These are phyloP conservation scores for Antedon bifida DNA, from an alignment of 35 echinoderm and acorn worm species.

Conservation along the genomic window DNA sequence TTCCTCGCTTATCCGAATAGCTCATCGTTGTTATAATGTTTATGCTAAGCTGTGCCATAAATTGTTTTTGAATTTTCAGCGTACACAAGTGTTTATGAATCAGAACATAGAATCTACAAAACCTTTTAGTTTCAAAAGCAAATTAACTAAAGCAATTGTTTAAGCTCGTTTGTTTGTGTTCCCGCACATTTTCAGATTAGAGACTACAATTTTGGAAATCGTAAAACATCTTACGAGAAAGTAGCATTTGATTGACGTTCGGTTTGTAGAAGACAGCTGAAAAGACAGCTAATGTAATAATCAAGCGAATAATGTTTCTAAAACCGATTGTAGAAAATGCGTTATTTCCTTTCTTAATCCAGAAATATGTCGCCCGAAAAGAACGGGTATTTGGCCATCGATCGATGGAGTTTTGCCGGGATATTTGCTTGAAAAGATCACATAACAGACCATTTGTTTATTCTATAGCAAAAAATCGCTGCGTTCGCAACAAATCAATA, in stretches of 20 bases:
- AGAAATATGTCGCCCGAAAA: no score
- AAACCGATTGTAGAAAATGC: not conserved
- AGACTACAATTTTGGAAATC: not conserved
- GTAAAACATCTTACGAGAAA: not conserved
- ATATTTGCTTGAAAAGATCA: no score
- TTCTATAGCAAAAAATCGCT: no score
- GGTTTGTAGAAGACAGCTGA: not conserved
- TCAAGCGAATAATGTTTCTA: not conserved
- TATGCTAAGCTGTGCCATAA: not conserved
- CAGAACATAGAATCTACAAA: not conserved
- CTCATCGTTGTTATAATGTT: not conserved
- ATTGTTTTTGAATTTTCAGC: not conserved
- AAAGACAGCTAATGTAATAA: not conserved
- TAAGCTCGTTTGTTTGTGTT: not conserved
- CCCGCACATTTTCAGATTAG: not conserved
- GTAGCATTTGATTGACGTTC: not conserved
- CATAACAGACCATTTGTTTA: no score
- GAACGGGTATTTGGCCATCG: no score
- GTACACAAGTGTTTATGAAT: not conserved
- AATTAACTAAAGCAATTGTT: not conserved
- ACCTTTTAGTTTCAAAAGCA: not conserved
- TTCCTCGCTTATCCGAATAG: not conserved
- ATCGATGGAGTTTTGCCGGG: no score
- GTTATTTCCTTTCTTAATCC: not conserved
- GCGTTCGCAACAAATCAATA: no score